Evolutionary conservation across 2,888 invertebrate genomes (phyloP), one percentile per base, ranked within the genome.

Genomic region (Psylliodes chrysocephalus): DNA sequence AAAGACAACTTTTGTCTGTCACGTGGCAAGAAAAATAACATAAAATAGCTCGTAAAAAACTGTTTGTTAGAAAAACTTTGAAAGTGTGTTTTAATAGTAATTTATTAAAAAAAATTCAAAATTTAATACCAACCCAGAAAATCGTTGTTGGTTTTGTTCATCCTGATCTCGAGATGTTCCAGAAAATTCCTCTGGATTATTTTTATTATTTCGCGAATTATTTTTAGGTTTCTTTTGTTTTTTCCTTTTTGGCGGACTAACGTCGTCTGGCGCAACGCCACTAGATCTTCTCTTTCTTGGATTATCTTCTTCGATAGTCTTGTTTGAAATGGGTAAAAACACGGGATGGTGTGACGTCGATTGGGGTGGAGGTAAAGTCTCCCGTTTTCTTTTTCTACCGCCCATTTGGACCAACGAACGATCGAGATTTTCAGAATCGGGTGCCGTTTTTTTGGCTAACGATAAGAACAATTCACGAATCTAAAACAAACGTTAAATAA

Each of bases 381-480:
- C 71, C 12, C 77, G 69, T 74, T 77, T 79, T 33, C 79, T 68
- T 68, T 80, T 80, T 54, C 72, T 68, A 12, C 75, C 76, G 2
- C 75, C 78, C 75, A 76, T 75, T 69, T 78, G 70, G 28, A 72
- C 19, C 47, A 77, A 59, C 15, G 71, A 69, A 53, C 64, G 57
- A 25, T 67, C 59, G 8, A 44, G 52, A 25, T 49, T 44, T 14
- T 35, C 60, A 49, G 46, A 1, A 19, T 6, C 14, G 35, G 30
- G 18, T 18, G n/a, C 55, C 18, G 60, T 28, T 49, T 64, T 63
- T 62, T 71, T 72, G 0, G 73, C 61, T 12, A 79, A 65, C 47
- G 74, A 68, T 30, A 77, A 55, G 68, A 80, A 81, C 60, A 81
- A 79, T 59, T 78, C 71, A 42, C 78, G 75, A 44, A 81, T 73